Conservation (phyloP, 1,140 invertebrate species). For the Drosophila sturtevanti region DNA sequence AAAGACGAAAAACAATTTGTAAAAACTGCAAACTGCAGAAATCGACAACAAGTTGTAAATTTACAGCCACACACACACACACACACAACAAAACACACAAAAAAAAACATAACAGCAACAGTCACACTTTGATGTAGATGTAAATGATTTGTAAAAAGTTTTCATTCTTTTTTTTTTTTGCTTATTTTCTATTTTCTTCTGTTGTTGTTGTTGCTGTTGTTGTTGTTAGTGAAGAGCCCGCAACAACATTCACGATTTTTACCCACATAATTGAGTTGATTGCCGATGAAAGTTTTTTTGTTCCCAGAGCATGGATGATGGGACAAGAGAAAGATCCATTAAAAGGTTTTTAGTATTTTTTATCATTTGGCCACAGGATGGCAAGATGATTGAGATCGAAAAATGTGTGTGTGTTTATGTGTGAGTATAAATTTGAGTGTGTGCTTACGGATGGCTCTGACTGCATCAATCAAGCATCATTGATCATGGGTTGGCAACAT, state of each 20-base stretch:
- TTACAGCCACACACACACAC: conserved; percentile 35
- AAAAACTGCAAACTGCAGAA: conserved; percentile 41
- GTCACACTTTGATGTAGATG: conserved; percentile 68
- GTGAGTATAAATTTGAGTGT: conserved; percentile 1
- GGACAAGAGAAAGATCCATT: conserved; percentile 7
- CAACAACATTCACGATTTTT: conserved; percentile 43
- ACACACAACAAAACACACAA: conserved; percentile 8
- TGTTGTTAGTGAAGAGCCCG: background rate
- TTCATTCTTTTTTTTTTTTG: conserved; percentile 24
- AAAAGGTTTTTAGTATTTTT: conserved; percentile 42
- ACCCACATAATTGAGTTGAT: conserved; percentile 56
- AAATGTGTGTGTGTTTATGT: background rate
- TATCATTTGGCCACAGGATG: conserved; percentile 27
- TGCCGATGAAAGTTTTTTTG: conserved; percentile 48
- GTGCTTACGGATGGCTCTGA: conserved; percentile 29
- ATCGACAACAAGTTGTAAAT: conserved; percentile 74
- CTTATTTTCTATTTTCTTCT: too few relatives aligned
- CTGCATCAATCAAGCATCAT: conserved; percentile 30
- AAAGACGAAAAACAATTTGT: conserved; percentile 55
- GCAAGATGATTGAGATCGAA: conserved; percentile 1
- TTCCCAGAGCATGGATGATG: conserved; percentile 4
- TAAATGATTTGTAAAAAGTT: conserved; percentile 44
- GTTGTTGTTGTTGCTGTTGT: too few relatives aligned
- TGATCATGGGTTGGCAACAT: conserved; percentile 6
- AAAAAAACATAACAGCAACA: conserved; percentile 49